Conservation (phyloP, 37 sponge, comb jelly and placozoan species). For the Aplysina aerophoba region DNA sequence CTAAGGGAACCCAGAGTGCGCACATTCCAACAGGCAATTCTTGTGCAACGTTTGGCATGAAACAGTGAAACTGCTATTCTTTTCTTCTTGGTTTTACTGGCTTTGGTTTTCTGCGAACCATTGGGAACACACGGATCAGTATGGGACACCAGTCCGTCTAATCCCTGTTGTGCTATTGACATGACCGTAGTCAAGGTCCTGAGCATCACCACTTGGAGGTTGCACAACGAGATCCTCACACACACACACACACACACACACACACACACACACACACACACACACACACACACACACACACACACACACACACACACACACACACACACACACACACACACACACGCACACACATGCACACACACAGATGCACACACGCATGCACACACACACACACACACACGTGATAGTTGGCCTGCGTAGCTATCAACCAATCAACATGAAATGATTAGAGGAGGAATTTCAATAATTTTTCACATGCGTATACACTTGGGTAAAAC, state of each 20-base stretch:
- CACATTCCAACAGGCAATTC: conserved; percentile 27
- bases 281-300: too few species aligned
- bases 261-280: background rate
- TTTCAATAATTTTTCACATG: too few species aligned
- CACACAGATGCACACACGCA: conserved; percentile 13
- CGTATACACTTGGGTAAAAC: too few species aligned
- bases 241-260: background rate
- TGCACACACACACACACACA: background rate
- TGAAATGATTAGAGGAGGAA: too few species aligned
- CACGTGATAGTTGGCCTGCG: too few species aligned
- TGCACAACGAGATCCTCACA: conserved; percentile 12
- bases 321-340: conserved; percentile 36
- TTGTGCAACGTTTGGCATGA: conserved; percentile 1
- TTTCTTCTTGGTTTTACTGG: conserved; percentile 27
- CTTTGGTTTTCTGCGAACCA: conserved; percentile 19
- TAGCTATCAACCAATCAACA: too few species aligned
- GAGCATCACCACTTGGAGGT: conserved; percentile 23
- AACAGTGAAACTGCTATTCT: conserved; percentile 25
- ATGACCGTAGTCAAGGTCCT: conserved; percentile 30
- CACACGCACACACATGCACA: conserved; percentile 39
- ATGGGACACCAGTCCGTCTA: background rate
- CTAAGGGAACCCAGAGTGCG: conserved; percentile 2
- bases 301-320: conserved; percentile 20
- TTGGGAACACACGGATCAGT: conserved; percentile 15
- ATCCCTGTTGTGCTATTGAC: conserved; percentile 12